Conservation (phyloP, 2,113 vertebrate genomes). For the Perca flavescens region DNA sequence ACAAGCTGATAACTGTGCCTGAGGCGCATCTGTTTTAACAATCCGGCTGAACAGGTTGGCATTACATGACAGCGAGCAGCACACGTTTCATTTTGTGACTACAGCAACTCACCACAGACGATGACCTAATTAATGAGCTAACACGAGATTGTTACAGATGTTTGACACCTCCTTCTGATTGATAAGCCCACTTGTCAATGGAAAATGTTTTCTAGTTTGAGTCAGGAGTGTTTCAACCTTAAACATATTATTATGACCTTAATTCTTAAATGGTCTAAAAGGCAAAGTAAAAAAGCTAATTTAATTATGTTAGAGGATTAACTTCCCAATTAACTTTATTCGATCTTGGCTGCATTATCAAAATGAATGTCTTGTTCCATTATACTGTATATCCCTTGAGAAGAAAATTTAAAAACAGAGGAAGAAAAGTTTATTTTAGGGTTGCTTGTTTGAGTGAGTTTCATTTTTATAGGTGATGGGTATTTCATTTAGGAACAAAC, state of each 20-base stretch:
- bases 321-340: not conserved
- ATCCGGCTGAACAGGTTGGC: conserved; percentile 70
- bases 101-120: conserved; percentile 27
- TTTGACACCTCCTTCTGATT: conserved; percentile 36
- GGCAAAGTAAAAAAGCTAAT: not conserved
- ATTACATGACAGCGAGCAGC: conserved; percentile 38
- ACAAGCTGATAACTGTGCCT: conserved; percentile 69
- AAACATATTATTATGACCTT: not conserved
- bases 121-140: conserved; percentile 55
- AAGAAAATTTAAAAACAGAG: not conserved
- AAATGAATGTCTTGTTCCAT: not conserved
- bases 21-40: conserved; percentile 58
- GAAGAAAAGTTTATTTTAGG: not conserved
- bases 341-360: not conserved
- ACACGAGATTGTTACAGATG: conserved; percentile 9
- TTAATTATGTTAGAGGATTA: not conserved
- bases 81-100: not conserved
- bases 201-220: not conserved
- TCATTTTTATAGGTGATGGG: not conserved
- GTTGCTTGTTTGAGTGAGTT: not conserved
- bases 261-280: not conserved
- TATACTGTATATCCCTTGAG: not conserved
- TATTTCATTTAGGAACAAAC: conserved; percentile 16
- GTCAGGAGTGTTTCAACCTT: not conserved
- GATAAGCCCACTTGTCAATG: conserved; percentile 2